Evolutionary conservation across 2,797 vertebrate species (phyloP), one percentile per base, ranked within the genome.

Genomic region (Oceanodroma leucorhoa): DNA sequence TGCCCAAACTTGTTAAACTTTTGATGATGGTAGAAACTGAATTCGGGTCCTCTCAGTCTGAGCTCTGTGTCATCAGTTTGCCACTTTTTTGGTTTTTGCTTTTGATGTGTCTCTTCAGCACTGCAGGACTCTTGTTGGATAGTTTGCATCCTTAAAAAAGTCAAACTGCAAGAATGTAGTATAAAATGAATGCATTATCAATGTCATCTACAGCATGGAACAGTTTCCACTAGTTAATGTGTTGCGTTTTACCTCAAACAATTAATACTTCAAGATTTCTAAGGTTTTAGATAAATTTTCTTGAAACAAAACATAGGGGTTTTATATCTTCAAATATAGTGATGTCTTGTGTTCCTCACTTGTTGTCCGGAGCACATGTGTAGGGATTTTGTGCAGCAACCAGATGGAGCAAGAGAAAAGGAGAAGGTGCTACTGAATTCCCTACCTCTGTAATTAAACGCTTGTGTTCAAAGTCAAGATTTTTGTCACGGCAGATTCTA

Each of bases 291-390:
- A 14, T 48, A 22, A 12, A 36, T 73, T 38, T 54, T 69, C 50
- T 48, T 62, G 40, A 57, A 77, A 29, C 10, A 32, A 43, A 65
- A 60, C 34, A 15, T 14, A 22, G 38, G 8, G 3, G 0, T 2
- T 12, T 65, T 73, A 50, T 19, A 19, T 69, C 50, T 79, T 55
- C 73, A 79, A 6, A 20, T 43, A 10, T 5, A 36, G 48, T 9
- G 17, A 3, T 27, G 7, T 9, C 32, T 64, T 30, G 17, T 76
- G 27, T 67, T 77, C 36, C 65, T 82, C 24, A 13, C 19, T 53
- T 32, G 24, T 19, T 41, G 22, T 53, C 55, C 0, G 1, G 27
- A 60, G 41, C 36, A 43, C 12, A 0, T 1, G 2, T 14, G 26
- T 29, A 19, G 40, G 41, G 27, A 24, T 41, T 41, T 60, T 61